Conservation (phyloP, 37 sponge, comb jelly and placozoan species). For the Cladorhizidae sp. region DNA sequence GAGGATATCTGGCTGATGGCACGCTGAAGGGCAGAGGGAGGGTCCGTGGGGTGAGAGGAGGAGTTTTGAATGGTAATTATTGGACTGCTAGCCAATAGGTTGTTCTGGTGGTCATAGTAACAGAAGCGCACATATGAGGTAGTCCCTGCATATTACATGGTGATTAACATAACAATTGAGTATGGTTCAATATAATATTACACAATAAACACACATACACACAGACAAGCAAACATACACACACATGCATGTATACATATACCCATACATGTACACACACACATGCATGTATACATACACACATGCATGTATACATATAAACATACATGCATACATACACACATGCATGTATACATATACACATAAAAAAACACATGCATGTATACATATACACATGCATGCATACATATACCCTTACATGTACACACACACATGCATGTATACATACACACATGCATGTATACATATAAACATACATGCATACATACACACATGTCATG, state of each 20-base stretch:
- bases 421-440: constrained; percentile 50
- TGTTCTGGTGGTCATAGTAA: constrained; percentile 29
- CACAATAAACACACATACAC: too few species aligned
- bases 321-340: constrained; percentile 39
- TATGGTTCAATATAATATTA: too few species aligned
- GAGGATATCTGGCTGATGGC: constrained; percentile 5
- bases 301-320: too few species aligned
- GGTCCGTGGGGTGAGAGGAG: not conserved
- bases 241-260: too few species aligned
- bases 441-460: too few species aligned
- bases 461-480: too few species aligned
- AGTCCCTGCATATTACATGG: not conserved
- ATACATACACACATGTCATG: too few species aligned
- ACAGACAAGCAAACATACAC: too few species aligned
- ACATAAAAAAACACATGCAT: constrained; percentile 40
- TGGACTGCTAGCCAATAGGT: constrained; percentile 10
- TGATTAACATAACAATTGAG: too few species aligned
- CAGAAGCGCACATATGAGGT: constrained; percentile 28
- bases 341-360: constrained; percentile 42
- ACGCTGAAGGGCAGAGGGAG: not conserved
- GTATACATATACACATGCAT: constrained; percentile 32
- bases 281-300: too few species aligned
- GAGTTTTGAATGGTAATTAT: constrained; percentile 3
- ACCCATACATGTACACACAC: too few species aligned
- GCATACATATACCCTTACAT: constrained; percentile 36